Percentiles rank a stretch among this genome's conserved stretches.
phyloP scores from a whole-genome alignment of 2,888 invertebrate species.

The Lepidocyrtoides sp. region DNA sequence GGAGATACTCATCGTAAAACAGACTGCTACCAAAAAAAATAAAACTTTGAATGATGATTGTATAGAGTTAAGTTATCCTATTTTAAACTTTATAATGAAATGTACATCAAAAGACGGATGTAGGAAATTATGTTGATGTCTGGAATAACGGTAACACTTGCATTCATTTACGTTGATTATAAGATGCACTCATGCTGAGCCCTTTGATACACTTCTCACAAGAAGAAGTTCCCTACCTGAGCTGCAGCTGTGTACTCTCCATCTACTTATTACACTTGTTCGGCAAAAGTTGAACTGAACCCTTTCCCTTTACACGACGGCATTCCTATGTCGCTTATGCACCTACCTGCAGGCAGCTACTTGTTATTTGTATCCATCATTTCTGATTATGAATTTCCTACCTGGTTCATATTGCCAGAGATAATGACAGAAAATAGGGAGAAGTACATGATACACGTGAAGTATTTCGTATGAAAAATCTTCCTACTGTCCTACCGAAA shows the following conservation, averaged over 20 bases:
- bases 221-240: background rate
- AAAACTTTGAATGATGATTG: conserved; percentile 33
- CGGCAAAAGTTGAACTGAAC: background rate
- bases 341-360: conserved; percentile 12
- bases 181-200: conserved; percentile 45
- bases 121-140: conserved; percentile 69
- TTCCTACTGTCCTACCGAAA: too few species aligned
- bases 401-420: background rate
- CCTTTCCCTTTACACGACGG: background rate
- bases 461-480: too few species aligned
- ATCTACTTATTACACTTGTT: conserved; percentile 11
- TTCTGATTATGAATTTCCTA: background rate
- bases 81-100: conserved; percentile 54
- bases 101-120: conserved; percentile 66
- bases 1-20: background rate
- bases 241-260: background rate
- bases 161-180: conserved; percentile 45
- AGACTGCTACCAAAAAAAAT: background rate
- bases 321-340: background rate
- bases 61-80: conserved; percentile 6
- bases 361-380: background rate
- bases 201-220: conserved; percentile 10
- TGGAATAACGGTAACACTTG: conserved; percentile 72
- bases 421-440: background rate
- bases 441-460: background rate